A percentile compares a stretch with the other conserved stretches of the same genome.
Conservation (phyloP, 2,888 invertebrate species). For the Orthosia gothica region DNA sequence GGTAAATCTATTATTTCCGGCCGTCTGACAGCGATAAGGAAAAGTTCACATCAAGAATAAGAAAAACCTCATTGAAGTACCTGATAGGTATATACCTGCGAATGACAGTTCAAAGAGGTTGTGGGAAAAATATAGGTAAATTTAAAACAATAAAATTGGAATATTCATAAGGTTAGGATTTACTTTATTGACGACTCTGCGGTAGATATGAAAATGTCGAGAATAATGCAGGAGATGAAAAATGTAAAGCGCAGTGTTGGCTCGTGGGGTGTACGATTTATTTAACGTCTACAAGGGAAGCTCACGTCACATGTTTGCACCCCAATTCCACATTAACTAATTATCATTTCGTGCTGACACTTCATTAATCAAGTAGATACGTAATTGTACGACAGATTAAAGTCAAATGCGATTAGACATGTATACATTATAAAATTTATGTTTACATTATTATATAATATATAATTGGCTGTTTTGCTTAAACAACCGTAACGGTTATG, state of each 20-base stretch:
- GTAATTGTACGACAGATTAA: not conserved
- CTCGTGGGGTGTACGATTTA: not conserved
- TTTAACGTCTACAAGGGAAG: not conserved
- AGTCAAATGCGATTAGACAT: not conserved
- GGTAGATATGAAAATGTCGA: slow-evolving; percentile 13
- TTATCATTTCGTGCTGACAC: slow-evolving; percentile 3
- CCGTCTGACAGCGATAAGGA: slow-evolving; percentile 27
- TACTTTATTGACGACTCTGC: slow-evolving; percentile 21
- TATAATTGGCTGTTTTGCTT: not conserved
- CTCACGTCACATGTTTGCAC: slow-evolving; percentile 3
- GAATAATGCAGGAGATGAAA: slow-evolving; percentile 9
- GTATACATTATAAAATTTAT: too few relatives aligned
- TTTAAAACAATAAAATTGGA: slow-evolving; percentile 24
- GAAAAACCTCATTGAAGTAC: slow-evolving; percentile 28
- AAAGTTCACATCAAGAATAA: slow-evolving; percentile 38
- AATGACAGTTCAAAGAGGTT: not conserved
- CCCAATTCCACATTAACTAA: slow-evolving; percentile 2
- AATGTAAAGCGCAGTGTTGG: not conserved
- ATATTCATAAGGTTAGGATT: slow-evolving; percentile 21
- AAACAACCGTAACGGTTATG: not conserved
- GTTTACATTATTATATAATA: not conserved
- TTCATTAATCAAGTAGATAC: not conserved
- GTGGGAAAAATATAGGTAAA: slow-evolving; percentile 9
- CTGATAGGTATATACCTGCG: slow-evolving; percentile 9
- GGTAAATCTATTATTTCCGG: slow-evolving; percentile 45